Base-by-base conservation (phyloP, 2,888 invertebrate genomes). In the Xestoiulus laeticollis region DNA sequence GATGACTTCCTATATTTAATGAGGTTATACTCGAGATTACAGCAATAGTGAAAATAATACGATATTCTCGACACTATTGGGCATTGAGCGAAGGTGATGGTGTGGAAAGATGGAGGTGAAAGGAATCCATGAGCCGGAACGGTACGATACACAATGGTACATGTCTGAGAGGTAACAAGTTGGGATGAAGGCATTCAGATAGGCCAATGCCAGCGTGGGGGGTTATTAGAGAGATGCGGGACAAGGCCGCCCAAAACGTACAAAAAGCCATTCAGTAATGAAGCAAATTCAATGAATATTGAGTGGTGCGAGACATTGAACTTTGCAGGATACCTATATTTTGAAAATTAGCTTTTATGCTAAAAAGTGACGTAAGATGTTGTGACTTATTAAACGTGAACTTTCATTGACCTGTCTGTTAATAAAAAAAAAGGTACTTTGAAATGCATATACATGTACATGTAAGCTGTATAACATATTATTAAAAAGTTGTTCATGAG, bases 121-220 rank as follows among this genome's bases (percentile, higher is more conserved):
- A 78, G 78, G 78, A 78, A 30, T 78, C 78, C 30, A 32, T 78
- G 78, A 32, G 78, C 78, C 26, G 78, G 78, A 78, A 78, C 78
- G 78, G 30, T 78, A 78, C 26, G 78, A 30, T 26, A 32, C 78
- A 78, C 78, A 78, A 78, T 78, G 78, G 78, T 16, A 14, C 78
- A 32, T 30, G 30, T 78, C 26, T 78, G 14, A 16, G 30, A 16
- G 78, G 78, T 32, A 32, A 30, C 78, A 78, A 32, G 68, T 68
- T 26, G 68, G 26, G 59, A 59, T 22, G 68, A 12, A 6, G 68
- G 68, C 68, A 26, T 48, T 48, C 48, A 48, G 48, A 48, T 48
- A 48, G 48, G 48, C 48, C 48, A 48, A 48, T 48, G 48, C 30
- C 6, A 30, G 26, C 14, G 14, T 78, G 78, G 78, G 68, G 26